Percentiles rank a stretch among this genome's conserved stretches.
phyloP scores from a whole-genome alignment of 2,797 vertebrate genomes.

The Pseudochromis fuscus region DNA sequence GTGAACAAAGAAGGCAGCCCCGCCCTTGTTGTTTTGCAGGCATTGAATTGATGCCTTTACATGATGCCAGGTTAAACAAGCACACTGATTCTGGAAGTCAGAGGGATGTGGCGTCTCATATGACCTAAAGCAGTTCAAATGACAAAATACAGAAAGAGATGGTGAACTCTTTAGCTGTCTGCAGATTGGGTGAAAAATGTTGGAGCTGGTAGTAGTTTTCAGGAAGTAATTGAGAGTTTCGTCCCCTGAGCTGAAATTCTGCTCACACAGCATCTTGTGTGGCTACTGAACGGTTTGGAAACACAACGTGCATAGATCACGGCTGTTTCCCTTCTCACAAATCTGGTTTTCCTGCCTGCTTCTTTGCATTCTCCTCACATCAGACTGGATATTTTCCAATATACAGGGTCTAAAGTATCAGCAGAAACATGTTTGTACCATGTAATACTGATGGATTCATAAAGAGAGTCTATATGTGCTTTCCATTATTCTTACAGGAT shows the following conservation, averaged over 20 bases:
- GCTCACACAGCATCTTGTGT: conserved; percentile 27
- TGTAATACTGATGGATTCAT: not conserved
- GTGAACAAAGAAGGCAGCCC: conserved; percentile 25
- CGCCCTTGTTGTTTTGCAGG: conserved; percentile 21
- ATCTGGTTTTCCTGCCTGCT: conserved; percentile 4
- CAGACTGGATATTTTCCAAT: conserved; percentile 21
- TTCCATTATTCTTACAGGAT: conserved; percentile 12
- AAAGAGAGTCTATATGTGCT: not conserved
- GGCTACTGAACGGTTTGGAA: conserved; percentile 16
- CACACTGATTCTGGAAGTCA: conserved; percentile 1
- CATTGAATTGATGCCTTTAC: not conserved
- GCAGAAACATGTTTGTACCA: too few species aligned
- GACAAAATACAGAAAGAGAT: conserved; percentile 11
- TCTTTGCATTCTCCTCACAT: not conserved
- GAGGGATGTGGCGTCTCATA: conserved; percentile 3
- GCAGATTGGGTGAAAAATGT: conserved; percentile 17
- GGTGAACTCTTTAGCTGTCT: not conserved
- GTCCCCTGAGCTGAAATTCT: conserved; percentile 12
- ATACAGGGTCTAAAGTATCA: conserved; percentile 16
- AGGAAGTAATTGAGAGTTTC: conserved; percentile 20
- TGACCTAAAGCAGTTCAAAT: conserved; percentile 23
- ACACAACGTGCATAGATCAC: conserved; percentile 1
- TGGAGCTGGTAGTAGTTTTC: not conserved
- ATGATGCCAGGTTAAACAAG: conserved; percentile 12
- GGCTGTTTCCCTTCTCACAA: conserved; percentile 21